Conservation (phyloP, 2,797 vertebrate species). For the Chaunax sp. region DNA sequence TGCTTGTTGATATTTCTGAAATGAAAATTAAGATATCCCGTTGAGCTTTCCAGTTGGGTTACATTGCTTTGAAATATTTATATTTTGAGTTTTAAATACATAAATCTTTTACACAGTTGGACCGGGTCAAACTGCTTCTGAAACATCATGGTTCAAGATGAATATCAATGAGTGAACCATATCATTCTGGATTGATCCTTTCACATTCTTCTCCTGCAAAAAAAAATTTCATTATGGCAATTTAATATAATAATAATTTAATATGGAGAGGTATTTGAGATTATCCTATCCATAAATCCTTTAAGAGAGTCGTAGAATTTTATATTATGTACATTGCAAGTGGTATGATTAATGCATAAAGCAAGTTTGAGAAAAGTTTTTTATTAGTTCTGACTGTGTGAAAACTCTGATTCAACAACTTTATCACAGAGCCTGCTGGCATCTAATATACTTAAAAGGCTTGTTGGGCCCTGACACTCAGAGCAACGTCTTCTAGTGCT, state of each 20-base stretch:
- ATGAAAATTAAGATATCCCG: slow-evolving; percentile 57
- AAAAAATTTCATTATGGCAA: slow-evolving; percentile 10
- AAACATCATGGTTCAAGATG: slow-evolving; percentile 51
- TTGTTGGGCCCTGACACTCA: slow-evolving; percentile 62
- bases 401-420: no score
- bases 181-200: slow-evolving; percentile 20
- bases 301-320: slow-evolving; percentile 4
- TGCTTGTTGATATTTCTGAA: slow-evolving; percentile 47
- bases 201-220: background rate
- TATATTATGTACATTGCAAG: slow-evolving; percentile 3
- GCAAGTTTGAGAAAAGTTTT: slow-evolving; percentile 29
- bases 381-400: slow-evolving; percentile 14
- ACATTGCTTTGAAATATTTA: slow-evolving; percentile 74
- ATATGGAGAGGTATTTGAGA: slow-evolving; percentile 24
- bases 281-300: slow-evolving; percentile 15
- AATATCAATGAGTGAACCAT: slow-evolving; percentile 55
- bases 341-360: slow-evolving; percentile 23
- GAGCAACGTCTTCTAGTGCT: slow-evolving; percentile 49
- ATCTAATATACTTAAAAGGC: slow-evolving; percentile 60
- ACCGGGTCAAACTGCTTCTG: slow-evolving; percentile 66
- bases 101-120: slow-evolving; percentile 73
- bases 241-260: background rate
- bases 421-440: no score
- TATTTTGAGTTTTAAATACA: slow-evolving; percentile 69
- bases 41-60: slow-evolving; percentile 45